Evolutionary conservation across 2,797 vertebrate species (phyloP).

Genomic region (Helostoma temminkii): DNA sequence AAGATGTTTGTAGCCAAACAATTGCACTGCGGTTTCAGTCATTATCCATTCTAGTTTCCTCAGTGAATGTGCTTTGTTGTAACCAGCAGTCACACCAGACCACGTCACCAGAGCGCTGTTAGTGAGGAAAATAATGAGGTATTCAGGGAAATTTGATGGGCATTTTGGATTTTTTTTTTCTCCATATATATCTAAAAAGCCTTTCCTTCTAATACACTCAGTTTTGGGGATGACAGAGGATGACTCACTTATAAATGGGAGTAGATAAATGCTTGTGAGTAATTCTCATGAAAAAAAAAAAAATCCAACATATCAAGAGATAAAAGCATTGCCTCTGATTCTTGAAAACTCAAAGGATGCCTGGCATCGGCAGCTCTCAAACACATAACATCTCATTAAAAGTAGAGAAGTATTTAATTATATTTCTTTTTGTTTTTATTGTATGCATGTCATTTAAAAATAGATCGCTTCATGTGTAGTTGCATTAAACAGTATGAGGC

Average conservation of each 20-base stretch:
- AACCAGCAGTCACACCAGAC: constrained; percentile 24
- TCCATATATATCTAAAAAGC: constrained; percentile 10
- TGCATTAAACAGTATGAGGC: too few relatives aligned
- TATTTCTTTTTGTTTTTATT: not conserved
- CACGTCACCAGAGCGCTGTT: constrained; percentile 20
- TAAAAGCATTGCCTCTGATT: not conserved
- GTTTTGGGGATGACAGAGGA: constrained; percentile 14
- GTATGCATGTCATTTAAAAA: too few relatives aligned
- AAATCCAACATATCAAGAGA: too few relatives aligned
- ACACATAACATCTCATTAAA: not conserved
- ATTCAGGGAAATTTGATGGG: constrained; percentile 44
- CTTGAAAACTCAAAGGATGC: too few relatives aligned
- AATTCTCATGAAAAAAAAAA: not conserved
- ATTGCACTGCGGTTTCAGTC: constrained; percentile 16
- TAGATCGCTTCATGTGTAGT: too few relatives aligned
- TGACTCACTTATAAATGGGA: not conserved
- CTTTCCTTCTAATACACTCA: constrained; percentile 15
- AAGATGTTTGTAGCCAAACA: constrained; percentile 33
- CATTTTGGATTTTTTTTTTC: constrained; percentile 19
- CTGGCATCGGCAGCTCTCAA: not conserved
- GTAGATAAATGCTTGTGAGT: too few relatives aligned
- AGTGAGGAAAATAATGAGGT: constrained; percentile 54
- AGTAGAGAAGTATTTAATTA: not conserved
- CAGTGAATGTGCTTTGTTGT: constrained; percentile 30
- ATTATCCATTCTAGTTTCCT: constrained; percentile 36